Conservation (phyloP, 1,140 invertebrate genomes). For the Drosophila melanica region DNA sequence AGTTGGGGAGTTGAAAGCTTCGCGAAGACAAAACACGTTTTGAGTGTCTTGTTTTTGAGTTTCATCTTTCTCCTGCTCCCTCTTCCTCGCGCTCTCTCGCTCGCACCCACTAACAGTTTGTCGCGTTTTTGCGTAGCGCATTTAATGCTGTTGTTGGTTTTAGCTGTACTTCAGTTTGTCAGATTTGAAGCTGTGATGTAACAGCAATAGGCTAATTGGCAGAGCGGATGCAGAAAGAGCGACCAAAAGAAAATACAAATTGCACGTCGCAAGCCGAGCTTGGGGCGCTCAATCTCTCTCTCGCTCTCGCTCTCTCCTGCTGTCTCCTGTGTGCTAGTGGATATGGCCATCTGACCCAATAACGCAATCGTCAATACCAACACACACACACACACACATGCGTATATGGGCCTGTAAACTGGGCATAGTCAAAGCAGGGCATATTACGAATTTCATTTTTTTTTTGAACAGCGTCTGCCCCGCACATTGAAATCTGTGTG, state of each 20-base stretch:
- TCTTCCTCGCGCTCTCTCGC: constrained; percentile 5
- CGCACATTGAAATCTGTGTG: constrained; percentile 73
- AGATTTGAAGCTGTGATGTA: constrained; percentile 72
- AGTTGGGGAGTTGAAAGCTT: constrained; percentile 31
- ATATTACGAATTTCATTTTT: constrained; percentile 66
- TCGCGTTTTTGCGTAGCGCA: background rate
- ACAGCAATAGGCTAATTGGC: constrained; percentile 67
- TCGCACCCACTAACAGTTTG: background rate
- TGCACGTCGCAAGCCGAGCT: constrained; percentile 47
- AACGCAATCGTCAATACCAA: constrained; percentile 37
- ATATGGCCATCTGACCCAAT: constrained; percentile 35
- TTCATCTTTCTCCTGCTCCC: constrained; percentile 23
- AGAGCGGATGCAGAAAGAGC: constrained; percentile 68
- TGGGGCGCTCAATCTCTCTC: constrained; percentile 11
- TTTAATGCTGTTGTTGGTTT: constrained; percentile 14
- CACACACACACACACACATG: background rate
- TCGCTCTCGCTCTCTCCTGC: constrained; percentile 10
- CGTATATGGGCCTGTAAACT: constrained; percentile 23
- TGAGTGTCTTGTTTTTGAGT: constrained; percentile 21
- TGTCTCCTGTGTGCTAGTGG: background rate
- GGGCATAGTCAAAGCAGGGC: constrained; percentile 69
- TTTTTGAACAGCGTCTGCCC: constrained; percentile 38
- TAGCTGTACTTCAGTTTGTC: constrained; percentile 56
- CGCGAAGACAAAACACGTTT: constrained; percentile 28
- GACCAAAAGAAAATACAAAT: constrained; percentile 65